Percentiles rank a stretch among this genome's conserved stretches.
Evolutionary conservation across 2,797 vertebrate species (phyloP).

Genomic region (Ciconia nigra): DNA sequence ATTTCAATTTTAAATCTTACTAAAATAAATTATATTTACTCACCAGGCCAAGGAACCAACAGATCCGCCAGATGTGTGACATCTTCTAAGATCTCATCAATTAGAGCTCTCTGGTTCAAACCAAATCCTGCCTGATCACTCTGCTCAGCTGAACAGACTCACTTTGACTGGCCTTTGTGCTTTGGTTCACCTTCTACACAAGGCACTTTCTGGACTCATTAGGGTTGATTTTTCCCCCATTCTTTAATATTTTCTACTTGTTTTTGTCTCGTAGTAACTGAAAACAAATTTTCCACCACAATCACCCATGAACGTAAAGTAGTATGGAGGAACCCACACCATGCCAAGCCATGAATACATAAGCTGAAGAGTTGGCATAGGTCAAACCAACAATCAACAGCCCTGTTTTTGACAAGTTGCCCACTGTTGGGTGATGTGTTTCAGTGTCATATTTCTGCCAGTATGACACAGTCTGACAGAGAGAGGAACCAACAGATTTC

Average conservation of each 20-base stretch:
- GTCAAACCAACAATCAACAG: not conserved
- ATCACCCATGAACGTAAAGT: not conserved
- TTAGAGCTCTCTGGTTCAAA: not conserved
- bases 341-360: not conserved
- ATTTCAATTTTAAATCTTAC: not conserved
- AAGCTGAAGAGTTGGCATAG: not conserved
- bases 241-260: not conserved
- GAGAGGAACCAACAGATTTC: not conserved
- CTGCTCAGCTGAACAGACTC: not conserved
- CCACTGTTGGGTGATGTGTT: not conserved
- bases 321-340: not conserved
- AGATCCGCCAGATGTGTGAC: not conserved
- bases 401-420: not conserved
- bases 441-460: not conserved
- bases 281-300: not conserved
- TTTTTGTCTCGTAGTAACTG: not conserved
- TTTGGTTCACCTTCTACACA: not conserved
- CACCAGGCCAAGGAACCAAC: not conserved
- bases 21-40: not conserved
- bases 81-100: not conserved
- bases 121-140: not conserved
- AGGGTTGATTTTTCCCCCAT: not conserved
- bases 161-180: not conserved
- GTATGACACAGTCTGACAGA: not conserved
- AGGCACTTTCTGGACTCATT: not conserved